Conservation (phyloP, 2,113 vertebrate species). For the Dissostichus mawsoni region DNA sequence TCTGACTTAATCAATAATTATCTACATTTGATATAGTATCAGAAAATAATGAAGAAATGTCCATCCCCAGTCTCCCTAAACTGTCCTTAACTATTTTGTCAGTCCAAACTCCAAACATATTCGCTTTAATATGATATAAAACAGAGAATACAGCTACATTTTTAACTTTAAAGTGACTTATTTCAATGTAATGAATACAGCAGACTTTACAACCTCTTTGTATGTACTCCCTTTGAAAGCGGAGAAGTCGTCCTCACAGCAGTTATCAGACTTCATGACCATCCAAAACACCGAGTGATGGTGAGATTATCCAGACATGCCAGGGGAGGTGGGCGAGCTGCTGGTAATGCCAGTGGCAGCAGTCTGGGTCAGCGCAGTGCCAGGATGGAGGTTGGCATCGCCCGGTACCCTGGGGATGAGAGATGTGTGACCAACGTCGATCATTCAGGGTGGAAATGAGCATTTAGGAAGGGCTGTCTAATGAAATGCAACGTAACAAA, state of each 20-base stretch:
- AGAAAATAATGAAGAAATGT: too few species aligned
- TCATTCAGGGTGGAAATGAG: slow-evolving; percentile 44
- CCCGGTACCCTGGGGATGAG: slow-evolving; percentile 52
- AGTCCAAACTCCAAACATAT: too few species aligned
- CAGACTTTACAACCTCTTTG: slow-evolving; percentile 9
- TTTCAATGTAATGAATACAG: not conserved
- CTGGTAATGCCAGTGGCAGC: slow-evolving; percentile 61
- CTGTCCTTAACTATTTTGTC: too few species aligned
- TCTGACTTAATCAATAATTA: too few species aligned
- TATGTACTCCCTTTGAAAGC: slow-evolving; percentile 41
- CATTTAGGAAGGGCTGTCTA: slow-evolving; percentile 31
- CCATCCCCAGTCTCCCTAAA: too few species aligned
- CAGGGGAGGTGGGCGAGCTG: slow-evolving; percentile 65
- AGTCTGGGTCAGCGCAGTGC: slow-evolving; percentile 63
- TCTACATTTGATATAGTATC: too few species aligned
- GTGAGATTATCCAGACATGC: slow-evolving; percentile 68
- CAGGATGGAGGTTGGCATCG: slow-evolving; percentile 57
- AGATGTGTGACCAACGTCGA: slow-evolving; percentile 40
- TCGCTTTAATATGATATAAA: too few species aligned
- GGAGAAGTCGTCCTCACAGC: slow-evolving; percentile 27
- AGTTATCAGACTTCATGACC: slow-evolving; percentile 50
- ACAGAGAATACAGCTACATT: too few species aligned
- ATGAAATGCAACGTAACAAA: slow-evolving; percentile 26
- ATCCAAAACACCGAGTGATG: slow-evolving; percentile 64
- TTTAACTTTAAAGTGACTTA: too few species aligned